Base-by-base conservation (phyloP, 2,113 vertebrate genomes). In the Amazona guildingii region DNA sequence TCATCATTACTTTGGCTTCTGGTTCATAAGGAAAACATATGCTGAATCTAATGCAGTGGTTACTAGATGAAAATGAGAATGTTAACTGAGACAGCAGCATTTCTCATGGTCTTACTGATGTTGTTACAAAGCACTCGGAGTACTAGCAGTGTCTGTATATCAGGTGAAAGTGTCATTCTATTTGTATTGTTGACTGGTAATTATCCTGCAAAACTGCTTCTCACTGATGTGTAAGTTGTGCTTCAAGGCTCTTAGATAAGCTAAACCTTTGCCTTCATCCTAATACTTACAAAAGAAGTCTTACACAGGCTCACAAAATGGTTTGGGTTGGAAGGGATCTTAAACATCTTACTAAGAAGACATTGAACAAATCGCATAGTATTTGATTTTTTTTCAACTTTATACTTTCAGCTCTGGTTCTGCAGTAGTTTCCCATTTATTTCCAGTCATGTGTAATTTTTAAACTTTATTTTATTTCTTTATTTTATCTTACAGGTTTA, bases 401-500 rank as follows among this genome's bases (percentile, higher is more conserved):
- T 43, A 1, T 74, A 11, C 11, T 78, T 11, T 24, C 29, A 83
- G 23, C 25, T 68, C 48, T 64, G 33, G 10, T 68, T 78, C 46
- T 52, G 8, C 18, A 31, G 8, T 44, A 39, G 13, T 61, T 95
- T 83, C 37, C n/a, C 28, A 74, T 81, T 92, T 64, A 37, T 48
- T 27, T 68, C 35, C 39, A 59, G 43, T 39, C 17, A 35, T 23
- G 28, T 55, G n/a, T 63, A 74, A 49, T 52, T 78, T 49, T 49
- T 31, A 25, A n/a, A 24, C 57, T 39, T 64, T 20, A 11, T 43
- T 59, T 76, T 62, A 35, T 54, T 39, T 4, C 9, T 79, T 88
- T 86, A 27, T 51, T 92, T 62, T 76, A 20, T 95, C 24, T 69
- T 97, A 52, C 80, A 99, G 99, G 98, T 99, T 94, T 99, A 99